Percentiles rank a stretch among this genome's conserved stretches.
Conservation (phyloP, 2,113 vertebrate genomes). For the Atherinomorus stipes region DNA sequence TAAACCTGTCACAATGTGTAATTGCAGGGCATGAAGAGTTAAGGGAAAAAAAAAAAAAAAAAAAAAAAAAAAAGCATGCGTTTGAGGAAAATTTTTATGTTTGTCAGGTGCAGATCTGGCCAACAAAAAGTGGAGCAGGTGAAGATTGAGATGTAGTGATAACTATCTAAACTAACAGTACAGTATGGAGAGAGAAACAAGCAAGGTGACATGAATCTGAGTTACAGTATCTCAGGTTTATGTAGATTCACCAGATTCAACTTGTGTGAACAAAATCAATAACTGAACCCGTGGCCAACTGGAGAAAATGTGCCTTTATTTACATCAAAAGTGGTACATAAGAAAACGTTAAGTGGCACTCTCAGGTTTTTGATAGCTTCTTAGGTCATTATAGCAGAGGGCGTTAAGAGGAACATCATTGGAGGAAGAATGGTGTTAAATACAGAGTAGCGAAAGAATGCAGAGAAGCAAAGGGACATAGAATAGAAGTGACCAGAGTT, state of each 20-base stretch:
- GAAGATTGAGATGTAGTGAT: conserved; percentile 29
- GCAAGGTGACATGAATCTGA: conserved; percentile 41
- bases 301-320: conserved; percentile 1
- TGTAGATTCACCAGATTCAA: too few relatives aligned
- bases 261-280: conserved; percentile 16
- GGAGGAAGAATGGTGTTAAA: conserved; percentile 31
- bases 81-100: conserved; percentile 22
- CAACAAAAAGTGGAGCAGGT: conserved; percentile 17
- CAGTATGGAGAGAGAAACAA: conserved; percentile 37
- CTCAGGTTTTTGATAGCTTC: conserved; percentile 26
- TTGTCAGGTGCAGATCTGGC: conserved; percentile 49
- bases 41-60: conserved; percentile 9
- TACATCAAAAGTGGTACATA: conserved; percentile 2
- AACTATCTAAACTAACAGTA: conserved; percentile 51
- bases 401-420: conserved; percentile 40
- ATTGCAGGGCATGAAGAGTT: conserved; percentile 29
- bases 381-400: conserved; percentile 22
- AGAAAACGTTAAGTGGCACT: conserved; percentile 22
- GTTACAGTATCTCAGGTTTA: too few relatives aligned
- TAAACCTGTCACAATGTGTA: conserved; percentile 52
- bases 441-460: neutral
- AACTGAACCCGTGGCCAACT: conserved; percentile 17
- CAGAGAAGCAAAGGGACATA: conserved; percentile 19
- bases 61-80: conserved; percentile 43
- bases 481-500: conserved; percentile 50